Base-by-base conservation (phyloP, 2,888 invertebrate species). In the Scaeva pyrastri region DNA sequence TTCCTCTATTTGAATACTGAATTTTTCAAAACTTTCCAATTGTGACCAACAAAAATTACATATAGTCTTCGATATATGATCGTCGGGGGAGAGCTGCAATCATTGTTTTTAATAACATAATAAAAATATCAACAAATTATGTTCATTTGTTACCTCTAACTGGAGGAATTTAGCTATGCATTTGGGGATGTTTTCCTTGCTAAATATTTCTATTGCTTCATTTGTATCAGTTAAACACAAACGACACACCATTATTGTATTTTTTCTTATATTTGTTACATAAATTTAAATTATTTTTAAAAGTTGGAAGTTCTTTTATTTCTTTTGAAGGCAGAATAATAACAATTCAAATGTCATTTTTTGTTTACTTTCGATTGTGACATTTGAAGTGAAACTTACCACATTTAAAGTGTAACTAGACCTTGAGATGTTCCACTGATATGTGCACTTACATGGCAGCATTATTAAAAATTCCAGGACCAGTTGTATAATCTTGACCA, bases 21-120 rank as follows among this genome's bases (percentile, higher is more conserved):
- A 89, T 14, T 56, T 43, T 36, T 89, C 88, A 77, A 89, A 88
- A 56, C 16, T 74, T 11, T 88, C 82, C 12, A 88, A 76, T 50
- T 85, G 68, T 3, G 23, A 45, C 88, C 89, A 88, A 58, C 89
- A 89, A 12, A 50, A 16, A 12, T 31, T 41, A 14, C 89, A 89
- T 43, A 89, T 78, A 31, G 68, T 56, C 55, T 80, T 83, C 12
- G 88, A 78, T 2, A 87, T 39, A 14, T 55, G 73, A 83, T 88
- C 88, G 52, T 88, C 64, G 5, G 36, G 23, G 8, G 31, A 12
- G 19, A 71, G 11, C 77, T 78, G 31, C 43, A 43, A 45, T n/a
- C 0, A 19, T 23, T 43, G 16, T 43, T 7, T 14, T 0, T 11
- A 41, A 1, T 19, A 8, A n/a, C 2, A 12, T 4, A 45, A 26